Conservation (phyloP, 2,888 invertebrate species). For the Brenthis daphne region DNA sequence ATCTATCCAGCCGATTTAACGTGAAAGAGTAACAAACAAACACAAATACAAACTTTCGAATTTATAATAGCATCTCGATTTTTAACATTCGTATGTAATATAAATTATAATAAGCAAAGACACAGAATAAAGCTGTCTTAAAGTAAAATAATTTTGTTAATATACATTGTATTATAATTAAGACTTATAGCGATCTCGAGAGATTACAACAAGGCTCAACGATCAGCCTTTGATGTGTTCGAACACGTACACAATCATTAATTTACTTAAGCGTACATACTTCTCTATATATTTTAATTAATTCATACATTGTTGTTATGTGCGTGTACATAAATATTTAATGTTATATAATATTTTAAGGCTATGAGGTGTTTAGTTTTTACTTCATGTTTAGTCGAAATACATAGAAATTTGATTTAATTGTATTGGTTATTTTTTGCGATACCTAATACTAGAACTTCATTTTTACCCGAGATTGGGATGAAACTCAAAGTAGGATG, state of each 20-base stretch:
- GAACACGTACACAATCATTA: conserved; percentile 23
- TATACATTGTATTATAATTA: conserved; percentile 17
- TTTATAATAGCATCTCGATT: too few relatives aligned
- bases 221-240: conserved; percentile 30
- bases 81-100: too few relatives aligned
- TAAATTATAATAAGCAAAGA: not conserved
- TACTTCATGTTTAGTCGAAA: too few relatives aligned
- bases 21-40: not conserved
- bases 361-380: too few relatives aligned
- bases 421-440: too few relatives aligned
- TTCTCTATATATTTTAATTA: too few relatives aligned
- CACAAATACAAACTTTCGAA: too few relatives aligned
- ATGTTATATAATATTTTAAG: too few relatives aligned
- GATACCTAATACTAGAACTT: too few relatives aligned
- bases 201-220: conserved; percentile 23
- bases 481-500: too few relatives aligned
- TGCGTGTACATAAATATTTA: not conserved
- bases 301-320: not conserved
- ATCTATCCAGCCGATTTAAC: not conserved
- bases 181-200: conserved; percentile 17
- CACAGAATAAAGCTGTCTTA: not conserved
- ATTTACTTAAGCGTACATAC: conserved; percentile 19
- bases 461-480: too few relatives aligned
- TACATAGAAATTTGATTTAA: too few relatives aligned
- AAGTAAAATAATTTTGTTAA: conserved; percentile 5